Percentiles rank a stretch among this genome's conserved stretches.
Conservation (phyloP, 2,888 invertebrate genomes). For the Drosophila falleni region DNA sequence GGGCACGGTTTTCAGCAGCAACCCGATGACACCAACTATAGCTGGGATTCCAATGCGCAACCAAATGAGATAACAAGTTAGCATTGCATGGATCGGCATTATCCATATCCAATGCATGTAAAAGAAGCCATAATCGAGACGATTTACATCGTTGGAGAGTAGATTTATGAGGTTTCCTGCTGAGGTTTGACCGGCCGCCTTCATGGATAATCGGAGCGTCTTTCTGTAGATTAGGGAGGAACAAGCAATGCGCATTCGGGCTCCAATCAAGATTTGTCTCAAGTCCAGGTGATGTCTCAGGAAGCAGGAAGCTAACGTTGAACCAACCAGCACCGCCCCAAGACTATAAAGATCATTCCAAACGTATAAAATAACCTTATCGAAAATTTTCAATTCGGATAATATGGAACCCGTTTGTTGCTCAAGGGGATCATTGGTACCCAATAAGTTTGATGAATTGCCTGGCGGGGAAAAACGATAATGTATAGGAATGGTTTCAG, state of each 20-base stretch:
- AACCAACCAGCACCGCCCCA: constrained; percentile 80
- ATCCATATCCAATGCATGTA: constrained; percentile 96
- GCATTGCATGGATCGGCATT: constrained; percentile 89
- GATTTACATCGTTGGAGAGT: constrained; percentile 96
- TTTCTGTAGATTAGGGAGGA: constrained; percentile 86
- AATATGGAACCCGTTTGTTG: constrained; percentile 38
- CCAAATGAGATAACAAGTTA: constrained; percentile 92
- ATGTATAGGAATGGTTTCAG: no score
- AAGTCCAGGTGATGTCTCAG: constrained; percentile 85
- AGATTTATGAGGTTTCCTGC: constrained; percentile 97
- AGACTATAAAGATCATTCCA: constrained; percentile 84
- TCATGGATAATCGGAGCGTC: constrained; percentile 90
- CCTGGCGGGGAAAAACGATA: no score
- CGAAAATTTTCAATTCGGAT: constrained; percentile 24
- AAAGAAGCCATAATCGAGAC: constrained; percentile 94
- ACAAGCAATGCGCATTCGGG: constrained; percentile 89
- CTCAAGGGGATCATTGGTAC: no score
- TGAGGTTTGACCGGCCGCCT: constrained; percentile 90
- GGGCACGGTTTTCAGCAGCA: constrained; percentile 92
- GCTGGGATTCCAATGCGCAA: constrained; percentile 90
- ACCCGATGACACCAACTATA: constrained; percentile 91
- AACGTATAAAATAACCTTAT: constrained; percentile 49
- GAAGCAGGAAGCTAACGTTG: constrained; percentile 82
- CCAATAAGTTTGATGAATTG: constrained; percentile 50
- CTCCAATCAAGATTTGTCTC: constrained; percentile 86